phyloP scores from a whole-genome alignment of 2,113 vertebrate species.

The Eubucco bourcierii region DNA sequence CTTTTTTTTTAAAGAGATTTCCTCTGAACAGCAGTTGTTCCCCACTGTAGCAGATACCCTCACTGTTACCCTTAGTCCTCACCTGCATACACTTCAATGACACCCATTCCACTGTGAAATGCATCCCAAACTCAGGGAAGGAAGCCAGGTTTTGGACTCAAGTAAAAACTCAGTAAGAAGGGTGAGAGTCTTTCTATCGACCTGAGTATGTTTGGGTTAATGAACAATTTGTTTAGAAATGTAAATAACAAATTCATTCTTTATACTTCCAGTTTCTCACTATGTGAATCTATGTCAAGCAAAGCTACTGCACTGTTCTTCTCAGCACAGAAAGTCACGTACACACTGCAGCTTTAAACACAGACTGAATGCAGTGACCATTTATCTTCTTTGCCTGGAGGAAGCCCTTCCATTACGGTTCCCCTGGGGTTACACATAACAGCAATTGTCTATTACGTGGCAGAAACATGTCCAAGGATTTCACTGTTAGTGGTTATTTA shows the following conservation, averaged over 20 bases:
- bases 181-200: background rate
- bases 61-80: background rate
- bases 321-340: background rate
- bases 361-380: background rate
- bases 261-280: background rate
- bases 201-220: background rate
- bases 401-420: conserved; percentile 5
- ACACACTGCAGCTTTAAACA: background rate
- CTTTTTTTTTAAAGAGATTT: background rate
- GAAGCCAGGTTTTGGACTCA: background rate
- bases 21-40: background rate
- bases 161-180: background rate
- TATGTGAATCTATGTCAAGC: background rate
- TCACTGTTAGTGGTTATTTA: background rate
- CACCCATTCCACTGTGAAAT: background rate
- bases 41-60: background rate
- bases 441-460: background rate
- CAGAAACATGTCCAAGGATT: background rate
- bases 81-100: background rate
- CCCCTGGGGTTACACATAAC: background rate
- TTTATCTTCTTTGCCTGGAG: background rate
- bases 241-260: background rate
- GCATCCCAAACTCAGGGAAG: background rate
- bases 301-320: background rate
- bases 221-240: background rate